phyloP scores from a whole-genome alignment of 2,888 invertebrate genomes.

The Phasia obesa region DNA sequence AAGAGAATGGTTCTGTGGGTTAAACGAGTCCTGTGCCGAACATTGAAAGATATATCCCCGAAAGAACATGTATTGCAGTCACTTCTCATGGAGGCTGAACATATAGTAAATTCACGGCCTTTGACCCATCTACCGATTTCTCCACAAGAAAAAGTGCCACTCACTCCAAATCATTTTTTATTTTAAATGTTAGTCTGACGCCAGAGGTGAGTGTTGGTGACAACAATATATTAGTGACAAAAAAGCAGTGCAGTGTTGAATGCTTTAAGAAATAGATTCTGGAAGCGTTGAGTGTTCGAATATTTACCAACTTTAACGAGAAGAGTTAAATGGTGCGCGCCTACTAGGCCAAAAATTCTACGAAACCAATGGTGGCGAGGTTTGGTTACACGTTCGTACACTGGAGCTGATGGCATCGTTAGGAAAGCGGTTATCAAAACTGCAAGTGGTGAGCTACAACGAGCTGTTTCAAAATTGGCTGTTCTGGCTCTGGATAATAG shows the following conservation, averaged over 20 bases:
- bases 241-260: too few relatives aligned
- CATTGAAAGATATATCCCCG: neutral
- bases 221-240: too few relatives aligned
- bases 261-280: too few relatives aligned
- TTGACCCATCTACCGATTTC: slow-evolving; percentile 53
- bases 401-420: slow-evolving; percentile 71
- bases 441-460: slow-evolving; percentile 64
- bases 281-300: too few relatives aligned
- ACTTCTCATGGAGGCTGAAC: slow-evolving; percentile 58
- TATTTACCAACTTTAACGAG: too few relatives aligned
- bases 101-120: slow-evolving; percentile 63
- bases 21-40: too few relatives aligned
- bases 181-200: neutral
- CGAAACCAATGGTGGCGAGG: slow-evolving; percentile 71
- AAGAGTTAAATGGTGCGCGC: too few relatives aligned
- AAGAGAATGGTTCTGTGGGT: too few relatives aligned
- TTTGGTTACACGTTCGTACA: slow-evolving; percentile 65
- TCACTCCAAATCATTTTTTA: slow-evolving; percentile 6
- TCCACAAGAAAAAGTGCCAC: slow-evolving; percentile 47
- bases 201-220: too few relatives aligned
- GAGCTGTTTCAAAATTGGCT: slow-evolving; percentile 73
- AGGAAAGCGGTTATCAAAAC: slow-evolving; percentile 72
- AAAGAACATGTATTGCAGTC: slow-evolving; percentile 50
- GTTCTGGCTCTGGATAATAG: slow-evolving; percentile 79
- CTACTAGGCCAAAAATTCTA: too few relatives aligned